These are phyloP conservation scores for Venusia cambrica DNA, from an alignment of 2,888 invertebrate genomes.

Conservation along the genomic window DNA sequence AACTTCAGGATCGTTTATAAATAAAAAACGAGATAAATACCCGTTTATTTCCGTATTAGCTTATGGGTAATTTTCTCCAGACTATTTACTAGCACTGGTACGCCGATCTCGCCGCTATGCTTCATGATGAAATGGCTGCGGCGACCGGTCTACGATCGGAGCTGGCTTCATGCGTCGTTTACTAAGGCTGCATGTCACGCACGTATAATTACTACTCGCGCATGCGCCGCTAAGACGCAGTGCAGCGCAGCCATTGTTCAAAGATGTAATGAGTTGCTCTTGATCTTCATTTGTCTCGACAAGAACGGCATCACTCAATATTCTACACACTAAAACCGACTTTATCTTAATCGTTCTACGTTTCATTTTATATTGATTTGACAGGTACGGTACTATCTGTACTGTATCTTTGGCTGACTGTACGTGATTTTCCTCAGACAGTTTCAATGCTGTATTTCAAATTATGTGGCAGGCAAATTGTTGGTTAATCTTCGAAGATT, in stretches of 20 bases:
- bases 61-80: constrained; percentile 4
- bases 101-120: constrained; percentile 3
- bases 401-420: background rate
- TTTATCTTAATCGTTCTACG: constrained; percentile 4
- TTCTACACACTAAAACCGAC: constrained; percentile 7
- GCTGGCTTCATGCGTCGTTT: constrained; percentile 28
- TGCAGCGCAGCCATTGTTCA: constrained; percentile 22
- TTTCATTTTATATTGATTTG: constrained; percentile 3
- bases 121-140: constrained; percentile 14
- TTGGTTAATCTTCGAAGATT: constrained; percentile 15
- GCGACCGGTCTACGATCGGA: constrained; percentile 20
- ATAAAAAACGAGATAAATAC: no score
- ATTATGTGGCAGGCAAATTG: constrained; percentile 19
- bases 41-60: no score
- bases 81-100: no score
- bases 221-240: constrained; percentile 15
- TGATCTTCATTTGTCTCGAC: constrained; percentile 16
- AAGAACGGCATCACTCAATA: constrained; percentile 11
- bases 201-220: constrained; percentile 25
- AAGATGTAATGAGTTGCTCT: constrained; percentile 20
- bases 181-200: constrained; percentile 25
- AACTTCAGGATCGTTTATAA: no score
- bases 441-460: constrained; percentile 11
- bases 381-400: no score
- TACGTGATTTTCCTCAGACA: constrained; percentile 8